Evolutionary conservation across 1,140 invertebrate genomes (phyloP), one percentile per base, ranked within the genome.

Genomic region (Drosophila malerkotliana): DNA sequence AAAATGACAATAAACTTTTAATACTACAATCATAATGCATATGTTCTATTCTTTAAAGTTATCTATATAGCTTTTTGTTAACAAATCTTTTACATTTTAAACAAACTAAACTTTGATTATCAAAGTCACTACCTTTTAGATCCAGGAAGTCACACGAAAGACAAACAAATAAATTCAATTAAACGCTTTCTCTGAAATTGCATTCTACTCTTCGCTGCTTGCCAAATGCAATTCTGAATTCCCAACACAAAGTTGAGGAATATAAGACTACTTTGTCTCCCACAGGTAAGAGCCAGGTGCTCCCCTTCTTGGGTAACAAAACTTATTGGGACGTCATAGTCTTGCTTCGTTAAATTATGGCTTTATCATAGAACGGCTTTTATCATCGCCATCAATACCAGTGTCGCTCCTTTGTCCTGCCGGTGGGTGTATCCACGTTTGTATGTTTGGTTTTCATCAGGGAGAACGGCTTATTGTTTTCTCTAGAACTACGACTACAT

Each of bases 101-200:
- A 59, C 75, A 71, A 44, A 51, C 8, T 32, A 32, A 32, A 8
- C 9, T 3, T 8, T 32, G 32, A 32, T 32, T 32, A 60, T 55
- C 51, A 58, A 60, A 57, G 39, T 26, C 41, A 21, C 57, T 57
- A 37, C 9, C n/a, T 14, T 41, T 7, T 44, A 32, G 47, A 1
- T 54, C 61, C 37, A 15, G 6, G 44, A 45, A 30, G 15, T 18
- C 54, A 51, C 12, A 14, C 44, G 18, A 56, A 45, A 39, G 54
- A 60, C 52, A 75, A 72, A 72, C 63, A 75, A 62, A 64, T 58
- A 72, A 75, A 82, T 81, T 78, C 69, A 87, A 85, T 87, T 82
- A 78, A 49, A 39, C 41, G 15, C 8, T 26, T 61, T 63, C 18
- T 32, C 26, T 4, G 32, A 48, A 18, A 45, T 26, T 62, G 49